These are phyloP conservation scores for Sweltsa coloradensis DNA, from an alignment of 1,140 invertebrate species.

Conservation along the genomic window DNA sequence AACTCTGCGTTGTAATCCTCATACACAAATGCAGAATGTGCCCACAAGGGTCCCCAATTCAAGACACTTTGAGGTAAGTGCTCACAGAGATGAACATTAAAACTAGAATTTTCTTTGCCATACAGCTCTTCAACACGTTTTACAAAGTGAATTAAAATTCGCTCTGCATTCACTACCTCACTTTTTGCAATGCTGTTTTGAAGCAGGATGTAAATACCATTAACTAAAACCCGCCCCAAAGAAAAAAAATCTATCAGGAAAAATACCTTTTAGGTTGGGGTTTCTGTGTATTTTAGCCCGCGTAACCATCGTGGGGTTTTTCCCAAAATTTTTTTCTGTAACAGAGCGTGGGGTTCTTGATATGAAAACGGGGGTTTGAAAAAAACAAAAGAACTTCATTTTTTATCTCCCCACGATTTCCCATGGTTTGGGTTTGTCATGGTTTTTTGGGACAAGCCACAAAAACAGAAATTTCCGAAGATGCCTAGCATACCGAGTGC, in stretches of 20 bases:
- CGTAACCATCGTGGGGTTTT: conserved; percentile 22
- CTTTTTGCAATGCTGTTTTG: conserved; percentile 14
- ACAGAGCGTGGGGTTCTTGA: conserved; percentile 19
- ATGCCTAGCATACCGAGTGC: conserved; percentile 22
- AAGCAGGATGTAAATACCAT: conserved; percentile 17
- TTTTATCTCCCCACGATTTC: conserved; percentile 9
- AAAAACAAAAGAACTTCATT: conserved; percentile 16
- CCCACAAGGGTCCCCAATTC: conserved; percentile 18
- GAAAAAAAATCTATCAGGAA: conserved; percentile 16
- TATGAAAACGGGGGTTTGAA: conserved; percentile 18
- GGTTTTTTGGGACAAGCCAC: conserved; percentile 18
- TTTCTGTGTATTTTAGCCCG: conserved; percentile 21
- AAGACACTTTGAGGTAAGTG: conserved; percentile 14
- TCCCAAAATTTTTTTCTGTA: conserved; percentile 19
- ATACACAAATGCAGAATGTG: conserved; percentile 14
- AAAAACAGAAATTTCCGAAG: conserved; percentile 15
- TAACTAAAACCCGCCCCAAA: conserved; percentile 20
- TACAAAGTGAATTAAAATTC: conserved; percentile 18
- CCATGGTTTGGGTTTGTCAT: conserved; percentile 16
- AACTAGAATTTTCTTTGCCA: conserved; percentile 12
- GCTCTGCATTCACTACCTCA: conserved; percentile 13
- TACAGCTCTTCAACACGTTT: conserved; percentile 16
- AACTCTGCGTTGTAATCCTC: conserved; percentile 13
- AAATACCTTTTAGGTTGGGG: conserved; percentile 13
- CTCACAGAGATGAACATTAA: conserved; percentile 20